Conservation (phyloP, 2,113 vertebrate genomes). For the Podarcis cretensis region DNA sequence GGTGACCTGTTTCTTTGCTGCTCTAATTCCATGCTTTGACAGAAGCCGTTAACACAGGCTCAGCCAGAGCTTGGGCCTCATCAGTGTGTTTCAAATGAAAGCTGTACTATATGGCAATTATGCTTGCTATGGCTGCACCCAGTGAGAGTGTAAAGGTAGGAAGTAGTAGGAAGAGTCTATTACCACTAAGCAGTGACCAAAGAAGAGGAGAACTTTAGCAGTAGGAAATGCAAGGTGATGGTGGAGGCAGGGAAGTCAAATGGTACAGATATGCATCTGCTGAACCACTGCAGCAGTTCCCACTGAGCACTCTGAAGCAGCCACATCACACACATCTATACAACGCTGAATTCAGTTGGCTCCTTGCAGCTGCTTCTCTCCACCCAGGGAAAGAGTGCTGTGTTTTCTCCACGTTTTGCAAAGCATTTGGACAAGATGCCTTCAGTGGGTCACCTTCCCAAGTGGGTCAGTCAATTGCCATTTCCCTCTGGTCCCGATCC, state of each 20-base stretch:
- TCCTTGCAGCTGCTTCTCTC: neutral
- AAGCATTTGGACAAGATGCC: no score
- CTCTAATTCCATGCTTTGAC: neutral
- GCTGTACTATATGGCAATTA: neutral
- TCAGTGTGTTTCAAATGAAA: conserved; percentile 16
- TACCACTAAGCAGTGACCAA: neutral
- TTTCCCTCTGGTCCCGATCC: no score
- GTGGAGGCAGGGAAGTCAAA: neutral
- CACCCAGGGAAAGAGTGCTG: no score
- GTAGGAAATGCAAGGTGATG: neutral
- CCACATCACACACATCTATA: neutral
- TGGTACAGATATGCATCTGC: neutral
- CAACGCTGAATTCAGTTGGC: neutral
- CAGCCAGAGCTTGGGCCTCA: neutral
- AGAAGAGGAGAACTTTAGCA: neutral
- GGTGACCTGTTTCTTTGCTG: neutral
- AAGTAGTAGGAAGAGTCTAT: neutral
- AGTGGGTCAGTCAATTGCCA: no score
- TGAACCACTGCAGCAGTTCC: neutral
- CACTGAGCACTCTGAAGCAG: neutral
- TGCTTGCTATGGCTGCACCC: neutral
- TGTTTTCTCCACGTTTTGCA: no score
- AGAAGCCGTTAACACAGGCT: neutral
- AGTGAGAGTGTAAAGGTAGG: neutral
- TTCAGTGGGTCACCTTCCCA: no score